Conservation (phyloP, 2,888 invertebrate genomes). For the Galerucella nymphaeae region DNA sequence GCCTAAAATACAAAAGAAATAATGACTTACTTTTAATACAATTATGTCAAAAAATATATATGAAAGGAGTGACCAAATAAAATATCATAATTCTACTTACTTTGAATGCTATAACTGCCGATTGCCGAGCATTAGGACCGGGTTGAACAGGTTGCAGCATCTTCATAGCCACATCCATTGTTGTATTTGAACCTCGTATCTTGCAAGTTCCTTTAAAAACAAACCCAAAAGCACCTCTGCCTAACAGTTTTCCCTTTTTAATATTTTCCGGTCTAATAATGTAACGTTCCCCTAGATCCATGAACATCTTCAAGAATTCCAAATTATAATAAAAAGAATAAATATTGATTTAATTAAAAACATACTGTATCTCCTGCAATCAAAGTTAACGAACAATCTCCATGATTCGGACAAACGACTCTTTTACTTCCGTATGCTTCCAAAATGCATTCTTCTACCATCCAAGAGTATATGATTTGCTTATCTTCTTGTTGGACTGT, state of each 20-base stretch:
- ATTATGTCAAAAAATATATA: no score
- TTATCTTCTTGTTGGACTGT: slow-evolving; percentile 62
- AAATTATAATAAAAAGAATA: not conserved
- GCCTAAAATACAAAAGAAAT: slow-evolving; percentile 41
- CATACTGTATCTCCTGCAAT: slow-evolving; percentile 93
- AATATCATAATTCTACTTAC: slow-evolving; percentile 35
- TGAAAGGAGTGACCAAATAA: no score
- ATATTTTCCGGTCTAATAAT: slow-evolving; percentile 87
- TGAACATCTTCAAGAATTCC: slow-evolving; percentile 72
- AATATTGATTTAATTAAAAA: slow-evolving; percentile 11
- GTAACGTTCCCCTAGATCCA: slow-evolving; percentile 86
- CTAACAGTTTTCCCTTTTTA: slow-evolving; percentile 79
- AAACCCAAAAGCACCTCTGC: slow-evolving; percentile 98
- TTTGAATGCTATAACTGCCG: slow-evolving; percentile 68
- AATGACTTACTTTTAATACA: not conserved
- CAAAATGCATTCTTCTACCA: slow-evolving; percentile 96
- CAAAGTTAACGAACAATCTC: slow-evolving; percentile 77
- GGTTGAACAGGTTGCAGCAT: slow-evolving; percentile 95
- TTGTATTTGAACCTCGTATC: slow-evolving; percentile 68
- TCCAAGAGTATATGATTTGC: slow-evolving; percentile 78
- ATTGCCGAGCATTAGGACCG: slow-evolving; percentile 75
- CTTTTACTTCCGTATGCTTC: slow-evolving; percentile 79
- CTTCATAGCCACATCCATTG: slow-evolving; percentile 89
- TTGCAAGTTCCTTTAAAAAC: slow-evolving; percentile 87
- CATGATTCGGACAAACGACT: slow-evolving; percentile 85